Evolutionary conservation across 1,140 invertebrate species (phyloP), one percentile per base, ranked within the genome.

Genomic region (Brachionus plicatilis): DNA sequence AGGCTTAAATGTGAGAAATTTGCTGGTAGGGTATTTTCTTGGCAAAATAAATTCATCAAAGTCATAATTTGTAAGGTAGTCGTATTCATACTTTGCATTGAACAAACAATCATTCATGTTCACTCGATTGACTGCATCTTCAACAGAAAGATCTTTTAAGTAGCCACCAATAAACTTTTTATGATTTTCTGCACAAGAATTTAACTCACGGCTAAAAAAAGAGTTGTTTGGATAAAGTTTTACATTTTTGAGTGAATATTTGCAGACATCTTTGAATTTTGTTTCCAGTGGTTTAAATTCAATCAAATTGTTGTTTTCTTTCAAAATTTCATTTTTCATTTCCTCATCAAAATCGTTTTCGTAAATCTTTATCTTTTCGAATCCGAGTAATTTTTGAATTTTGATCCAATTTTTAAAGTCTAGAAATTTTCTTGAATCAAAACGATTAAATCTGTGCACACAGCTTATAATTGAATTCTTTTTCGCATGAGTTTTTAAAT

Each of bases 91-190:
- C 20, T 65, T 65, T 3, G 60, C 20, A 65, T 65, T 65, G 20
- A 24, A 27, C 60, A 65, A 65, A 65, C 60, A 65, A 65, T 65
- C 60, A 65, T 65, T 65, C 60, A 65, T 65, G 60, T 65, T 65
- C 20, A 65, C 17, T 65, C 60, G 17, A 65, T 65, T 65, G 3
- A 65, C 17, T 65, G 60, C 60, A 20, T 65, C 20, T 27, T 65
- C 60, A 65, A 65, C 17, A 20, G 60, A 24, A 24, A 65, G 7
- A 20, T 65, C 60, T 27, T 11, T 65, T 27, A 65, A 65, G 8
- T 65, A 65, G 2, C 27, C 60, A 11, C 2, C 9, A 9, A 65
- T 65, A 65, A 65, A 65, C 0, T 27, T 65, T 65, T 27, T 14
- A 20, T 65, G 7, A 65, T 65, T 65, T 65, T 65, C 20, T 17